These are phyloP conservation scores for Aspiorhynchus laticeps DNA, from an alignment of 2,113 vertebrate genomes.

Conservation along the genomic window DNA sequence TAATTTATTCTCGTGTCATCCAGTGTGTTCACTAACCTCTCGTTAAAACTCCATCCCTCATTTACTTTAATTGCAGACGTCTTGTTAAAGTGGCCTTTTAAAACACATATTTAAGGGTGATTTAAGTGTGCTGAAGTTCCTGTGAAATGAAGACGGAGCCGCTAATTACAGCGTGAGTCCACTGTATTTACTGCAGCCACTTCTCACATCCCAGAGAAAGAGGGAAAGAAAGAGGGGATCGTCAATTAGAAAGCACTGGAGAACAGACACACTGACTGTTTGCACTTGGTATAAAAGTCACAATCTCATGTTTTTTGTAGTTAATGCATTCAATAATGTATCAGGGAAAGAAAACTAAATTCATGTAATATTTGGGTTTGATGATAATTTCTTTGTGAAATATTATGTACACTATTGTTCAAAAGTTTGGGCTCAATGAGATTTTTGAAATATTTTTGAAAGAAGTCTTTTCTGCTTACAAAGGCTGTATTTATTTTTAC, in stretches of 20 bases:
- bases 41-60: conserved; percentile 29
- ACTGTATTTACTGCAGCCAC: conserved; percentile 15
- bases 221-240: not conserved
- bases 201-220: not conserved
- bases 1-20: not conserved
- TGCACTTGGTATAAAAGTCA: not conserved
- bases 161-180: conserved; percentile 34
- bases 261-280: not conserved
- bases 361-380: too few species aligned
- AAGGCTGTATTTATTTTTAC: too few species aligned
- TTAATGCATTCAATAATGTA: not conserved
- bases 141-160: conserved; percentile 24
- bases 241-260: not conserved
- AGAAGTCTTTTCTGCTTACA: too few species aligned
- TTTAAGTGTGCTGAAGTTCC: conserved; percentile 11
- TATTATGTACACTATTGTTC: too few species aligned
- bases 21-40: conserved; percentile 18
- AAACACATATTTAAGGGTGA: conserved; percentile 38
- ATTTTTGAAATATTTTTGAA: too few species aligned
- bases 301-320: not conserved
- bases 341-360: not conserved
- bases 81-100: conserved; percentile 35
- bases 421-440: too few species aligned
- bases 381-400: too few species aligned
- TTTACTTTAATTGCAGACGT: conserved; percentile 41